phyloP scores from a whole-genome alignment of 2,797 vertebrate genomes.

The Vireo griseus region DNA sequence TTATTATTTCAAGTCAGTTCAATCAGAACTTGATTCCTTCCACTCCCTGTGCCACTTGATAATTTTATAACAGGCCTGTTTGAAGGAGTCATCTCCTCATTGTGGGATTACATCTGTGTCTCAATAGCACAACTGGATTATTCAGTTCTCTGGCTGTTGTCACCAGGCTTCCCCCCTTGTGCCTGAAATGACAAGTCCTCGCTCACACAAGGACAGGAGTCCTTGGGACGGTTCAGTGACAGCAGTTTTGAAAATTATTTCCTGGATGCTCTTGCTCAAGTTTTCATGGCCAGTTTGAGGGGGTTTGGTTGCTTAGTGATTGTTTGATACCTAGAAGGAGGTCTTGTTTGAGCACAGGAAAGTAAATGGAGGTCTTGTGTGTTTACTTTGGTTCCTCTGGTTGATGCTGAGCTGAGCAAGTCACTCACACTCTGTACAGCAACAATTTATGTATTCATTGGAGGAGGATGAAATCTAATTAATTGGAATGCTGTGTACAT shows the following conservation, averaged over 20 bases:
- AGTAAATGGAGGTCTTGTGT: not conserved
- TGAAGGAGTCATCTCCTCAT: not conserved
- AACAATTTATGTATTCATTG: conserved; percentile 21
- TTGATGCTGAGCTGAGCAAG: not conserved
- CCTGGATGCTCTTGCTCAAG: not conserved
- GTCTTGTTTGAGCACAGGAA: not conserved
- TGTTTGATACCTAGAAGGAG: not conserved
- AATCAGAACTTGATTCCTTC: conserved; percentile 59
- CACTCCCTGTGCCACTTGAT: conserved; percentile 16
- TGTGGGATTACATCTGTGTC: not conserved
- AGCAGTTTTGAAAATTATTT: not conserved
- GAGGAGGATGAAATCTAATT: conserved; percentile 13
- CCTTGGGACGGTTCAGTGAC: not conserved
- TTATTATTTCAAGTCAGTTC: conserved; percentile 72
- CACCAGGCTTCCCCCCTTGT: not conserved
- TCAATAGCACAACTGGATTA: not conserved
- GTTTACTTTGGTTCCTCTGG: not conserved
- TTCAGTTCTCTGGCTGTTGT: not conserved
- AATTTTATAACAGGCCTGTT: conserved; percentile 50
- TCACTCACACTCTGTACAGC: not conserved
- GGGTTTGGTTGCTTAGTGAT: not conserved
- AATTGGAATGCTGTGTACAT: not conserved
- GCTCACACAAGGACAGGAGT: not conserved
- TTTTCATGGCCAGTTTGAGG: not conserved
- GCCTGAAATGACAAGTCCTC: not conserved